phyloP scores from a whole-genome alignment of 2,797 vertebrate genomes.

The Bucorvus abyssinicus region DNA sequence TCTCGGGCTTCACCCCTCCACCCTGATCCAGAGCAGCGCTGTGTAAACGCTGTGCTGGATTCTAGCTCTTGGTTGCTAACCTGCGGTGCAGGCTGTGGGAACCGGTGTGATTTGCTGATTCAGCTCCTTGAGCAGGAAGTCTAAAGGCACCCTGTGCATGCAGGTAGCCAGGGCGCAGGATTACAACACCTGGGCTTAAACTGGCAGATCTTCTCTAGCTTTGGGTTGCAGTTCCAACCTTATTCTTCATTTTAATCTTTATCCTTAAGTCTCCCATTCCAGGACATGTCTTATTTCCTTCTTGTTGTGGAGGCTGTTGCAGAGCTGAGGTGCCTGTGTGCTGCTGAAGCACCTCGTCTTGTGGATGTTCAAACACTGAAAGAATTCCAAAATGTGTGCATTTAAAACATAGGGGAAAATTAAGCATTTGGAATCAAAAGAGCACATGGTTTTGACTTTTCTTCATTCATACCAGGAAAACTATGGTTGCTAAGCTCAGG shows the following conservation, averaged over 20 bases:
- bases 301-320: background rate
- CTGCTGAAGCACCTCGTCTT: background rate
- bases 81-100: background rate
- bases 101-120: background rate
- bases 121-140: background rate
- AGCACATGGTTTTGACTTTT: background rate
- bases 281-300: fast-evolving
- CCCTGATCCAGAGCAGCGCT: background rate
- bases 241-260: background rate
- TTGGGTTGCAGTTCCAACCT: fast-evolving
- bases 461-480: fast-evolving
- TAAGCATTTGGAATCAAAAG: background rate
- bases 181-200: background rate
- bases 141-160: background rate
- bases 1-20: background rate
- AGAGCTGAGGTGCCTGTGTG: background rate
- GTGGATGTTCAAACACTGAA: fast-evolving
- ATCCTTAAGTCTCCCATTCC: background rate
- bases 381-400: background rate
- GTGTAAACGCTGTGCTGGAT: background rate
- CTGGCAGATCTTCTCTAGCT: background rate
- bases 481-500: fast-evolving
- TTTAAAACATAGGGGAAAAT: background rate
- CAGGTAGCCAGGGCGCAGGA: background rate
- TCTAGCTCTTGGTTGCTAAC: background rate